Evolutionary conservation across 2,888 invertebrate species (phyloP), one percentile per base, ranked within the genome.

Genomic region (Strigamia maritima): DNA sequence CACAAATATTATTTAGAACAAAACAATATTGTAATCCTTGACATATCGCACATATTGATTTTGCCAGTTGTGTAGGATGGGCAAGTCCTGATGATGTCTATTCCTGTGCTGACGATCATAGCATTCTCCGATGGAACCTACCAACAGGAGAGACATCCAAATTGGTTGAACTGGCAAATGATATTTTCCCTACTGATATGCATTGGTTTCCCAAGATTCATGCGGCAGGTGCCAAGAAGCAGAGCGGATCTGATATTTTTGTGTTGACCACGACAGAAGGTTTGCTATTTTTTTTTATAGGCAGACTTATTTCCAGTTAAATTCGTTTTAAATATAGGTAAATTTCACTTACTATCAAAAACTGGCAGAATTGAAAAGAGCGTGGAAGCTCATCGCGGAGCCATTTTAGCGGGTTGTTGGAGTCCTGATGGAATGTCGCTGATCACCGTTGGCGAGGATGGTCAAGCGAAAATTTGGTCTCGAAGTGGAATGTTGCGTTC

Each of bases 391-490:
- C 99, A 99, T 85, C 81, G 85, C 79, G 88, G 96, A 0, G 97
- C 98, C 14, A 93, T 95, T 80, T 89, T 97, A 26, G 90, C 92
- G 77, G 94, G 94, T 0, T 91, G 93, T 83, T 99, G 98, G 98
- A 96, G 95, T 86, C 92, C 92, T 79, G 98, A 98, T 87, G 98
- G 97, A 2, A 92, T 95, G 35, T 94, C 97, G n/a, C 89, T 99
- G 75, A 88, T 97, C 16, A 97, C 95, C 84, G 97, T 93, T 81
- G 98, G 98, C 0, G 98, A 99, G 88, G 99, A 99, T 87, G 99
- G 98, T 1, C 90, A 91, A 79, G 91, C 98, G 1, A 98, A 98
- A 88, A 92, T 98, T 80, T 99, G 98, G 98, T 98, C 98, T 0
- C 89, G 97, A 75, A 95, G 94, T 84, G 98, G 98, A 16, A 92